Conservation (phyloP, 2,888 invertebrate genomes). For the Tachina lurida region DNA sequence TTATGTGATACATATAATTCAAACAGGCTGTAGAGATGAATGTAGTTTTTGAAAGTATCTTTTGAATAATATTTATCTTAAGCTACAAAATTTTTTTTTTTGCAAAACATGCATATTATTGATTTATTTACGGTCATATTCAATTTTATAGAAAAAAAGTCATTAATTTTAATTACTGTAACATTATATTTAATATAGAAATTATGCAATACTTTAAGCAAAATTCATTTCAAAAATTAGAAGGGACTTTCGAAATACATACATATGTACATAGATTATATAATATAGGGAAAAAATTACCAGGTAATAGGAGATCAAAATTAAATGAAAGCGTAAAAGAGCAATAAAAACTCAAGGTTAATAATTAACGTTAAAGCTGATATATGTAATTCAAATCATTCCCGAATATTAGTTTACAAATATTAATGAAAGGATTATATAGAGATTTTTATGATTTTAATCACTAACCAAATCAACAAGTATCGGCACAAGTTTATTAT, state of each 20-base stretch:
- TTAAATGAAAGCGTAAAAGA: neutral
- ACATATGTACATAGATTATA: neutral
- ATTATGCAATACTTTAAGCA: neutral
- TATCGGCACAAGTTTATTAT: too few relatives aligned
- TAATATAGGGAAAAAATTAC: neutral
- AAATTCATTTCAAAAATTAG: constrained; percentile 25
- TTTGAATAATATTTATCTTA: neutral
- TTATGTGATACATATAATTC: too few relatives aligned
- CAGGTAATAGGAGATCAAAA: too few relatives aligned
- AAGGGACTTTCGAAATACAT: constrained; percentile 41
- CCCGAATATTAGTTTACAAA: too few relatives aligned
- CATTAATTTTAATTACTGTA: constrained; percentile 17
- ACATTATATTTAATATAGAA: neutral
- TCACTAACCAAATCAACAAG: too few relatives aligned
- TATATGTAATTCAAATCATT: too few relatives aligned
- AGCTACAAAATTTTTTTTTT: neutral
- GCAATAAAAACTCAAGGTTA: neutral
- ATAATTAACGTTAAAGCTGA: neutral
- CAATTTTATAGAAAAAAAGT: constrained; percentile 9
- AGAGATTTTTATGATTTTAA: too few relatives aligned
- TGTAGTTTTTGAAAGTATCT: constrained; percentile 14
- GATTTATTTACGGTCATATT: constrained; percentile 26
- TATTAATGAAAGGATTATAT: too few relatives aligned
- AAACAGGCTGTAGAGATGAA: neutral
- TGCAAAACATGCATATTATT: neutral